These are phyloP conservation scores for Dolichomitus sp. DNA, from an alignment of 2,888 invertebrate species.

Conservation along the genomic window DNA sequence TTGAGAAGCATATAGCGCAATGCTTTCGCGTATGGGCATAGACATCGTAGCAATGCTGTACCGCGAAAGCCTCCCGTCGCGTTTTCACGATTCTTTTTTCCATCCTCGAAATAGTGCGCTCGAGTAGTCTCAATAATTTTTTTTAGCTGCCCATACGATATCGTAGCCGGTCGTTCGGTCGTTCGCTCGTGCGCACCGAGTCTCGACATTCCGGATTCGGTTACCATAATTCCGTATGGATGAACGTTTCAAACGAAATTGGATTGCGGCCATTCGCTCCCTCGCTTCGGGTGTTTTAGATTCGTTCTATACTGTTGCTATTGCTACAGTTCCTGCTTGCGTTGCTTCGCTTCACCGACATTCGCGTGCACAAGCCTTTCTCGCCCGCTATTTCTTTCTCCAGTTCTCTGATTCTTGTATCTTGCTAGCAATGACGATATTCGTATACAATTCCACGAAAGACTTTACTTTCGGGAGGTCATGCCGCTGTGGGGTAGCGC, in stretches of 20 bases:
- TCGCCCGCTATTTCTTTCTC: not conserved
- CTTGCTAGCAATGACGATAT: slow-evolving; percentile 16
- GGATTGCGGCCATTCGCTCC: slow-evolving; percentile 68
- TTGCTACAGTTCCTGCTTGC: slow-evolving; percentile 6
- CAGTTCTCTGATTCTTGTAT: slow-evolving; percentile 21
- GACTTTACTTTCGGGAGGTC: not conserved
- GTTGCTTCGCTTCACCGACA: slow-evolving; percentile 15
- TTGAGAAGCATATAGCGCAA: slow-evolving; percentile 15
- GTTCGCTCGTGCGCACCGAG: slow-evolving; percentile 58
- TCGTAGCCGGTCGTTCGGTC: slow-evolving; percentile 50
- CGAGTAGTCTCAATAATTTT: slow-evolving; percentile 47
- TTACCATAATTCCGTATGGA: slow-evolving; percentile 69
- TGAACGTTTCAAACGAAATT: slow-evolving; percentile 68
- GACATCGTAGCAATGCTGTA: not conserved
- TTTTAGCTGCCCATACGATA: slow-evolving; percentile 30
- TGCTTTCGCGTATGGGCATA: slow-evolving; percentile 7
- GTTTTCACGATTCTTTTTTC: slow-evolving; percentile 32
- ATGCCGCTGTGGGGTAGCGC: not conserved
- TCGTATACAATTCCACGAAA: not conserved
- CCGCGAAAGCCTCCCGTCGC: slow-evolving; percentile 5
- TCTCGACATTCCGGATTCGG: slow-evolving; percentile 65
- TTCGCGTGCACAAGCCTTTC: slow-evolving; percentile 32
- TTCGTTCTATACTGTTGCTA: slow-evolving; percentile 28
- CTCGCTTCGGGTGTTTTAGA: slow-evolving; percentile 53
- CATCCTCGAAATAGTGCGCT: slow-evolving; percentile 34